Evolutionary conservation across 1,140 invertebrate species (phyloP).

Genomic region (Patella vulgata): DNA sequence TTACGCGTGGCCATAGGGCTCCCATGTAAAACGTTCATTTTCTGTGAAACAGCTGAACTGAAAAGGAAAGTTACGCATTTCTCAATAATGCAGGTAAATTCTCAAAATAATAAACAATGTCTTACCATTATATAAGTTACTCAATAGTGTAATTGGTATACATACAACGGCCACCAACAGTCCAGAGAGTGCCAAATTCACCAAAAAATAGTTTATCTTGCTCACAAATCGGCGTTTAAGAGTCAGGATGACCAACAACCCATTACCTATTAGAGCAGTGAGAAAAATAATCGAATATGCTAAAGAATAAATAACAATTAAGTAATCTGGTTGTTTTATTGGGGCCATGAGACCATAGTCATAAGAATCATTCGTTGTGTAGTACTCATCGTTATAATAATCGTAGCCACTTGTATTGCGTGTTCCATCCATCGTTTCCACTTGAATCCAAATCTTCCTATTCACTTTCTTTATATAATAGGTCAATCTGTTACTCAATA

Average conservation of each 20-base stretch:
- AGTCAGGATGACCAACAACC: conserved; percentile 86
- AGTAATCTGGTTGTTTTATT: conserved; percentile 42
- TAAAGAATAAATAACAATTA: conserved; percentile 51
- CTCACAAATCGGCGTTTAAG: conserved; percentile 84
- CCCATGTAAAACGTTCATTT: too few species aligned
- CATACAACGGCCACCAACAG: conserved; percentile 90
- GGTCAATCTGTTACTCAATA: too few species aligned
- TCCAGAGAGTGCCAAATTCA: conserved; percentile 90
- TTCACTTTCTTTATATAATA: too few species aligned
- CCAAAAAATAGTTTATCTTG: conserved; percentile 93
- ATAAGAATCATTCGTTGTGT: conserved; percentile 17
- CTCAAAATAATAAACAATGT: not conserved
- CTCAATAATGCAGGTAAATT: too few species aligned
- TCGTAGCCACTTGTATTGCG: too few species aligned
- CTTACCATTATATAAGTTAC: conserved; percentile 50
- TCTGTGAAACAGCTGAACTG: too few species aligned
- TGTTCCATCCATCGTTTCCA: too few species aligned
- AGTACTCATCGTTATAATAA: too few species aligned
- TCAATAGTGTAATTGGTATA: conserved; percentile 82
- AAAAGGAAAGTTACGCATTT: too few species aligned
- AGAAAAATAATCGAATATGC: conserved; percentile 74
- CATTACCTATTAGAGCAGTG: conserved; percentile 84
- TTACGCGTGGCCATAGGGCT: too few species aligned
- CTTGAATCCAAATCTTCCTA: too few species aligned
- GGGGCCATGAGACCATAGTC: conserved; percentile 8